Base-by-base conservation (phyloP, 2,888 invertebrate genomes). In the Pediacus dermestoides region DNA sequence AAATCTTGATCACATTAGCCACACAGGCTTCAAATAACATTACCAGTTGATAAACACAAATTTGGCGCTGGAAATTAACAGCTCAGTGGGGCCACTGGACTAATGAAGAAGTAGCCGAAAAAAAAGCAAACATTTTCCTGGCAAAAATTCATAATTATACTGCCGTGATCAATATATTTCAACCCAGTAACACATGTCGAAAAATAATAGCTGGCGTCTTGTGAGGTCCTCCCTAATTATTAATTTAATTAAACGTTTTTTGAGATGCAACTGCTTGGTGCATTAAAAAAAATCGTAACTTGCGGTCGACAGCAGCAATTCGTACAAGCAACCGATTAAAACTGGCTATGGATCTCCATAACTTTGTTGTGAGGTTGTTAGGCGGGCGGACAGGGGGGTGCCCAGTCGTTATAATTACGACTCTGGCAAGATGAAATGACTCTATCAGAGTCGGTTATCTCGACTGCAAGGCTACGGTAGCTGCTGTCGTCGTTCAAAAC, bases 361-460 rank as follows among this genome's bases (percentile, higher is more conserved):
- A 57, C 48, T 44, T 51, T 49, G 23, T 50, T 18, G 32, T 41
- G 53, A 51, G 54, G 44, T n/a, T n/a, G n/a, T n/a, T n/a, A n/a
- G n/a, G n/a, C n/a, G n/a, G n/a, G 10, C 9, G 10, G 23, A 23
- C 9, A 28, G 10, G 14, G 28, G 14, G 28, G 52, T 49, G 48
- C 50, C 50, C 55, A 48, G 53, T 52, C 54, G 50, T 58, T 55
- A 55, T 58, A 54, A 57, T 58, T 55, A 55, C 51, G 52, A 48
- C 44, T 47, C 46, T 48, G 48, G 40, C 42, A 50, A 53, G 48
- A 48, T 46, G 46, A 50, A 56, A 58, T 52, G 53, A 52, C 56
- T 55, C 50, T 56, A 56, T 58, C 58, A 44, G 37, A 39, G 39
- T 43, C 44, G 34, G 36, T 40, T 45, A 48, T 48, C 48, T 42